Percentiles rank a stretch among this genome's conserved stretches.
These are phyloP conservation scores for Cuculus canorus DNA, from an alignment of 2,797 vertebrate species.

Conservation along the genomic window DNA sequence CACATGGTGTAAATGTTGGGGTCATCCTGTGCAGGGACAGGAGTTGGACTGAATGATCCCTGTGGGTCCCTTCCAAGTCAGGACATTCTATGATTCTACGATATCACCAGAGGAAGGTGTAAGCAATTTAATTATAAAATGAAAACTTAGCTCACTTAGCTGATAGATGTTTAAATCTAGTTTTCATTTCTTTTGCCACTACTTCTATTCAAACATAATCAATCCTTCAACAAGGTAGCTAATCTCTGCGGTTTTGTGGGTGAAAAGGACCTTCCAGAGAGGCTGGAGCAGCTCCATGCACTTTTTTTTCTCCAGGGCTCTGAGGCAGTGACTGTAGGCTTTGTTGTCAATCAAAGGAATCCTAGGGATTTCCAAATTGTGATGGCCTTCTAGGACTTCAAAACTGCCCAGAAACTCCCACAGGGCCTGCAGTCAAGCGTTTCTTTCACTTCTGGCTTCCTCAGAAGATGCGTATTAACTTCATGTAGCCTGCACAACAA, in stretches of 20 bases:
- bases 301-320: neutral
- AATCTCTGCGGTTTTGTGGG: neutral
- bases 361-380: neutral
- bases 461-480: neutral
- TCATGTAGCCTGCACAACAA: neutral
- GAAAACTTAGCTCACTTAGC: neutral
- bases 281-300: neutral
- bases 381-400: neutral
- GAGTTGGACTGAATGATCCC: too few species aligned
- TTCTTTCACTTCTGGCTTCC: neutral
- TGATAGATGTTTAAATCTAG: neutral
- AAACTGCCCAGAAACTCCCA: neutral
- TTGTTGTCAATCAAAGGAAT: neutral
- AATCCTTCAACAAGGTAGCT: neutral
- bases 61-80: too few species aligned
- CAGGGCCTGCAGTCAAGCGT: neutral
- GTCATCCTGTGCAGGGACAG: too few species aligned
- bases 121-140: slow-evolving; percentile 51
- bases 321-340: neutral
- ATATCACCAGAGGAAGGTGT: slow-evolving; percentile 35
- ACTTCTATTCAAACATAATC: neutral
- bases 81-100: neutral
- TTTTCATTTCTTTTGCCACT: neutral
- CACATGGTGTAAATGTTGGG: too few species aligned
- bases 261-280: neutral